Evolutionary conservation across 35 echinoderm and acorn worm species (phyloP).

Genomic region (Apostichopus californicus): DNA sequence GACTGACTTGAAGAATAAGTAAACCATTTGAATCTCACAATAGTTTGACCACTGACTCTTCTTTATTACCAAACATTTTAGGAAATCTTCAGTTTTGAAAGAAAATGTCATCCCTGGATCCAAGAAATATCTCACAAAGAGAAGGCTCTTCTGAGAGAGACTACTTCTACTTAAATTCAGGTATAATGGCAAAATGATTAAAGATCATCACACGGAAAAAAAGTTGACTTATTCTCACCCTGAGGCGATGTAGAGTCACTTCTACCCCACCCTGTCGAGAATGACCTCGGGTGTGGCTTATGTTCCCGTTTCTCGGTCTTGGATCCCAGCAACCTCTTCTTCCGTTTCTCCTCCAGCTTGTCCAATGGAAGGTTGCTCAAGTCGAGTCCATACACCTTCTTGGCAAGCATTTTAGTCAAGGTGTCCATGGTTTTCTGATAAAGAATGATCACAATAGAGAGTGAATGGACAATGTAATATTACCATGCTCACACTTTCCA

Average conservation of each 20-base stretch:
- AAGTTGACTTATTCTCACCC: conserved; percentile 15
- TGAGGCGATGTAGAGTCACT: conserved; percentile 78
- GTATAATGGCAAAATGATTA: too few relatives aligned
- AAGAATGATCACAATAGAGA: neutral
- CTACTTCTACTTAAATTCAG: too few relatives aligned
- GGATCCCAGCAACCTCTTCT: conserved; percentile 60
- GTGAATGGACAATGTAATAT: neutral
- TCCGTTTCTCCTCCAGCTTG: conserved; percentile 84
- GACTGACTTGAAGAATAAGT: too few relatives aligned
- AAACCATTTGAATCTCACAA: too few relatives aligned
- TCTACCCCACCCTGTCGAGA: conserved; percentile 84
- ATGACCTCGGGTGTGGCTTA: conserved; percentile 75
- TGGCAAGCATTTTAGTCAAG: conserved; percentile 86
- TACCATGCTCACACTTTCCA: too few relatives aligned
- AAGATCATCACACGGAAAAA: too few relatives aligned
- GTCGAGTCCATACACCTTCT: conserved; percentile 88
- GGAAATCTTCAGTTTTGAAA: too few relatives aligned
- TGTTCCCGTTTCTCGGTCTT: neutral
- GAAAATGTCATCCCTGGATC: too few relatives aligned
- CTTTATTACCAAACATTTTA: too few relatives aligned
- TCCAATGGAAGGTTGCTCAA: conserved; percentile 89
- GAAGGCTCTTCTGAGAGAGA: too few relatives aligned
- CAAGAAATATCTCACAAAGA: too few relatives aligned
- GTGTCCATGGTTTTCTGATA: conserved; percentile 98
- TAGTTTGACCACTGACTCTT: too few relatives aligned